These are phyloP conservation scores for Sciaenops ocellatus DNA, from an alignment of 2,797 vertebrate genomes.

Conservation along the genomic window DNA sequence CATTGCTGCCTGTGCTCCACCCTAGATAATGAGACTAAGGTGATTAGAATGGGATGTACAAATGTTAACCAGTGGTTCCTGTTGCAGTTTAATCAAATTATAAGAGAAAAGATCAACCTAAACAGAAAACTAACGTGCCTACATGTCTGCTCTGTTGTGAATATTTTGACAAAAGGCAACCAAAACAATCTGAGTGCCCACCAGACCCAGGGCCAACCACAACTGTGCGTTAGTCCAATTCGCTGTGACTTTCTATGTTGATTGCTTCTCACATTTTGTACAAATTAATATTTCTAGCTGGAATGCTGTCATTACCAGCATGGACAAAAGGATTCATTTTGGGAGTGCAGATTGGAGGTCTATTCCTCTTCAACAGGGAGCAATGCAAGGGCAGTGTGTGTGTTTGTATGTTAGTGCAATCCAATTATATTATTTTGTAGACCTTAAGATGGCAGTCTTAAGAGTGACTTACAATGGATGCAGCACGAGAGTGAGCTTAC, in stretches of 20 bases:
- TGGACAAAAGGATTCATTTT: slow-evolving; percentile 22
- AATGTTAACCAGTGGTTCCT: neutral
- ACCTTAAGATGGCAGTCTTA: slow-evolving; percentile 57
- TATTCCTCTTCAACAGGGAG: neutral
- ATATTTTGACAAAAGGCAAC: slow-evolving; percentile 76
- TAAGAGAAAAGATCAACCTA: neutral
- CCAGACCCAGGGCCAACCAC: too few species aligned
- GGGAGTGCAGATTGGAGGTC: neutral
- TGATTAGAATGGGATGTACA: slow-evolving; percentile 22
- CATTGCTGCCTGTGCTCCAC: slow-evolving; percentile 4
- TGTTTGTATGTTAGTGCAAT: slow-evolving; percentile 20
- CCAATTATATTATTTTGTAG: slow-evolving; percentile 28
- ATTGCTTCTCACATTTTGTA: too few species aligned
- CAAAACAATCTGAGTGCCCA: neutral
- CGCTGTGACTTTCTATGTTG: too few species aligned
- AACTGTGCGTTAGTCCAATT: too few species aligned
- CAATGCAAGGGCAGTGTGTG: slow-evolving; percentile 1
- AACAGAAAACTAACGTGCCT: neutral
- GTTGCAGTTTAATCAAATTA: neutral
- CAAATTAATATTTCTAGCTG: too few species aligned
- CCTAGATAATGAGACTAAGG: neutral
- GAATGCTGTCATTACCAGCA: slow-evolving; percentile 26
- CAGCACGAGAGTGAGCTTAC: slow-evolving; percentile 26
- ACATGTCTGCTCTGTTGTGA: slow-evolving; percentile 11
- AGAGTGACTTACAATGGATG: slow-evolving; percentile 33